Conservation (phyloP, 1,140 invertebrate species). For the Brachionus plicatilis region DNA sequence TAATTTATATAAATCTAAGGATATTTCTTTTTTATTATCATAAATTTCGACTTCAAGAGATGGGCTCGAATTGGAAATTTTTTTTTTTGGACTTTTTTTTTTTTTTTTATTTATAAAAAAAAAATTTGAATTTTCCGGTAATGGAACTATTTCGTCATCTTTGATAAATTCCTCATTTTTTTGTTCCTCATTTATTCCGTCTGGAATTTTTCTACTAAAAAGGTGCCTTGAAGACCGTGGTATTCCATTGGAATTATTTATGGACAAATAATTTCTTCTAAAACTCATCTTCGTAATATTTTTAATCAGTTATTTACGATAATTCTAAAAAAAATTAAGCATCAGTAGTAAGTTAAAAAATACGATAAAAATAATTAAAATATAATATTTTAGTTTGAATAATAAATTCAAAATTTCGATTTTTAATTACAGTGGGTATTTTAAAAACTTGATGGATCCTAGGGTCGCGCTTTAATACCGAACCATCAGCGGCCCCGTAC, state of each 20-base stretch:
- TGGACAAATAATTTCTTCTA: neutral
- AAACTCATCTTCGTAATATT: neutral
- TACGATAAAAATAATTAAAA: neutral
- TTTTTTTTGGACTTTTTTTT: neutral
- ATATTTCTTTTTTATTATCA: neutral
- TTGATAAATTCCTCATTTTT: neutral
- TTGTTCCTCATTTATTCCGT: neutral
- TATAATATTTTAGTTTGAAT: neutral
- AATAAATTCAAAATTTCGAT: neutral
- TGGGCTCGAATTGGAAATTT: neutral
- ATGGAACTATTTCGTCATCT: neutral
- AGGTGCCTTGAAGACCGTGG: neutral
- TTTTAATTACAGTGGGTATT: neutral
- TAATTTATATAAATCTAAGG: neutral
- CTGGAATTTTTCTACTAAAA: neutral
- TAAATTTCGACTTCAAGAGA: neutral
- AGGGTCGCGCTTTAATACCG: neutral
- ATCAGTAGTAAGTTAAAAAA: neutral
- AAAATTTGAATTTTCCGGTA: neutral
- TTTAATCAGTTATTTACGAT: neutral
- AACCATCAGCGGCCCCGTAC: neutral
- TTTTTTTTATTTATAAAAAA: neutral
- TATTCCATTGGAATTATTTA: neutral
- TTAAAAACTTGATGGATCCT: neutral
- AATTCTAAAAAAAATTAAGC: neutral